Evolutionary conservation across 2,888 invertebrate species (phyloP), one percentile per base, ranked within the genome.

Genomic region (Furcula furcula): DNA sequence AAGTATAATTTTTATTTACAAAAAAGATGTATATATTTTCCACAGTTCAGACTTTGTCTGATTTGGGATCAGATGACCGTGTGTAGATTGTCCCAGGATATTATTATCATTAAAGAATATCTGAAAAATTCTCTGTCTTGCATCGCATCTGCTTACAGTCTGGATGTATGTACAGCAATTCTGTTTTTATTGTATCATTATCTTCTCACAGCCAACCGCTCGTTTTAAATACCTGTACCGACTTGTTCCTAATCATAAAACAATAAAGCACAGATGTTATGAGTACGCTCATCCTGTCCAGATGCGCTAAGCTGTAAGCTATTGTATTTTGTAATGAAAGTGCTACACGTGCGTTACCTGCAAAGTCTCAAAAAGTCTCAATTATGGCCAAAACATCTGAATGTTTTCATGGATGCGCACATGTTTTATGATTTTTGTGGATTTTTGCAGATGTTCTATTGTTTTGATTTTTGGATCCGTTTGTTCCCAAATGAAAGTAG

Each of bases 341-440:
- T 30, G 30, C 33, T 12, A 42, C 42, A 54, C 38, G 50, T 40
- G 50, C 28, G 3, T 41, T 56, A 55, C 55, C 49, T 52, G 42
- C 13, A 22, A 36, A 29, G 36, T 45, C 34, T 16, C 14, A 20
- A 2, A 18, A 12, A 10, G 7, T 11, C 3, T 12, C 7, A 4
- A 29, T 2, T 11, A 3, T 19, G 7, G 7, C 6, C 3, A 22
- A 3, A 22, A 16, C 9, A 7, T 16, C 11, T 15, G 9, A 16
- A 14, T 32, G 7, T 25, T 42, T 34, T 34, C 30, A 36, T 22
- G n/a, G 33, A 32, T 32, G 7, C 2, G 27, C 40, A 49, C 37
- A 36, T 44, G 37, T 40, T 40, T 44, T 37, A 36, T 27, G 14
- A 11, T 7, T 34, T 29, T 28, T 13, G 11, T 11, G 21, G 23